Evolutionary conservation across 2,888 invertebrate species (phyloP), one percentile per base, ranked within the genome.

Genomic region (Auanema freiburgensis): DNA sequence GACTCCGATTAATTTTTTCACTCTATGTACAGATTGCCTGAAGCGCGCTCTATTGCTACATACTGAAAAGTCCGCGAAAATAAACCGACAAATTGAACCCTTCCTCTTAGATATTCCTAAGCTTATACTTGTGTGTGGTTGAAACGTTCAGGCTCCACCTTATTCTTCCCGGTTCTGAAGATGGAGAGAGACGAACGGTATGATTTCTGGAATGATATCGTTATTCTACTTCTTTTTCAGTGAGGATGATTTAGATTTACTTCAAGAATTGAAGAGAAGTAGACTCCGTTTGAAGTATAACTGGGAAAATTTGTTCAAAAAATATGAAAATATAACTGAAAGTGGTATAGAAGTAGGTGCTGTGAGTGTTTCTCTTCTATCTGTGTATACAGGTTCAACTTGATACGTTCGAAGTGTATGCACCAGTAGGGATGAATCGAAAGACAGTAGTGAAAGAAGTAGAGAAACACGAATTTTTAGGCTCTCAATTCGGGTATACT

Each of bases 271-370:
- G 24, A 23, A 46, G 33, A 23, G 25, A 23, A 53, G 43, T 52
- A 25, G 51, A 14, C 43, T 59, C 5, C 59, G 53, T 11, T 33
- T 59, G 2, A 25, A 52, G 23, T 59, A 52, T 43, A 59, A 59
- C 52, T 12, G 44, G 16, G 52, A 59, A 16, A 52, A 42, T 4
- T 52, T 59, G 11, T 52, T 25, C 41, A 21, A 18, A 43, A 59
- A 59, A 43, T 59, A 52, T 52, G 59, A 59, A 23, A 59, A 59
- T 10, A 53, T 59, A 1, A 42, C 52, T 24, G 59, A 59, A 12
- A n/a, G 42, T 23, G 59, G 52, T 3, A 42, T 24, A 3, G 46
- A 46, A 21, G 46, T 46, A 46, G 21, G 46, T 46, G 21, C 3
- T 46, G 16, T 46, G 10, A 46, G 6, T 16, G n/a, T 5, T 52